These are phyloP conservation scores for Babyrousa celebensis DNA, from an alignment of 2,797 vertebrate genomes.

Conservation along the genomic window DNA sequence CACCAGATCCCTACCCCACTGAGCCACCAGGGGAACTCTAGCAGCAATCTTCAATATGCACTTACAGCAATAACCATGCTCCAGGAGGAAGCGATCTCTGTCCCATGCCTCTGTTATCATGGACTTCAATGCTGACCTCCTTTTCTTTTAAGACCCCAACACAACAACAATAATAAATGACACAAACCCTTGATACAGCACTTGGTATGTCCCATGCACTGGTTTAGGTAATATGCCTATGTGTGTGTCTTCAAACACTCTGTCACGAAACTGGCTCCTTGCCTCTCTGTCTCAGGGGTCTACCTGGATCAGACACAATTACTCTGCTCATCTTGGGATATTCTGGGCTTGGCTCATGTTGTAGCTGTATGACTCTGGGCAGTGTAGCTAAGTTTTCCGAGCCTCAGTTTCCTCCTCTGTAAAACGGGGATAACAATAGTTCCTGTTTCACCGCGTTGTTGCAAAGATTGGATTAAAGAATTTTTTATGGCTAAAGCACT, in stretches of 20 bases:
- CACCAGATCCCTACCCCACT: too few species aligned
- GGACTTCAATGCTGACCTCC: neutral
- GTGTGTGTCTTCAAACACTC: neutral
- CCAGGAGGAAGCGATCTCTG: neutral
- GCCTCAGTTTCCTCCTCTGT: neutral
- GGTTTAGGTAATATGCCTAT: neutral
- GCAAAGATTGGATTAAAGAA: conserved; percentile 15
- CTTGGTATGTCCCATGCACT: neutral
- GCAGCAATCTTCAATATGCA: neutral
- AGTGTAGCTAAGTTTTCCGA: conserved; percentile 26
- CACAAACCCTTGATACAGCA: neutral
- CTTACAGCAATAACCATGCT: neutral
- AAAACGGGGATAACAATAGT: neutral
- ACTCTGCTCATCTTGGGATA: neutral
- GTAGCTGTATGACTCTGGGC: conserved; percentile 7
- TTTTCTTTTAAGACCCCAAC: neutral
- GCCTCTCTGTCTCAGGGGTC: conserved; percentile 4
- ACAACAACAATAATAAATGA: conserved; percentile 15
- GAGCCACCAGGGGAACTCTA: too few species aligned
- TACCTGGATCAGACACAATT: neutral
- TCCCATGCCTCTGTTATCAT: neutral
- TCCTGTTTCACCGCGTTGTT: neutral
- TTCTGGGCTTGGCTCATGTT: conserved; percentile 23
- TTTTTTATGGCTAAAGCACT: conserved; percentile 12
- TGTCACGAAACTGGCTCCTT: conserved; percentile 10